Conservation (phyloP, 2,797 vertebrate species). For the Luscinia luscinia region DNA sequence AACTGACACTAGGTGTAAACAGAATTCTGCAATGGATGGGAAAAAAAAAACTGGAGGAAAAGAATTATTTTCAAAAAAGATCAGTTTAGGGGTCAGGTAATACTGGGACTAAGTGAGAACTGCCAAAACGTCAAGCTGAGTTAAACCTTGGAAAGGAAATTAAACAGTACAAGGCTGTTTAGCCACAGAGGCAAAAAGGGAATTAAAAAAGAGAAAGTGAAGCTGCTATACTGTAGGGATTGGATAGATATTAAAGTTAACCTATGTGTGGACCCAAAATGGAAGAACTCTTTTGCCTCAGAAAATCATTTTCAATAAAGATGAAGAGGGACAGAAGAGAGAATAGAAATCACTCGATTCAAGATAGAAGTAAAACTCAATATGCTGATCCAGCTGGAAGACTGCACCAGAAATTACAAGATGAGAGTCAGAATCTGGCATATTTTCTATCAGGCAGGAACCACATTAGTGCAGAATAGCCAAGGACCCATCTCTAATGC, state of each 20-base stretch:
- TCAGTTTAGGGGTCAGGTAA: slow-evolving; percentile 7
- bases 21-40: not conserved
- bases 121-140: slow-evolving; percentile 49
- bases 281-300: not conserved
- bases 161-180: slow-evolving; percentile 44
- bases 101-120: slow-evolving; percentile 19
- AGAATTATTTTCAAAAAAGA: not conserved
- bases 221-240: not conserved
- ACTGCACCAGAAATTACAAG: not conserved
- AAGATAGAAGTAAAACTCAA: not conserved
- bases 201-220: slow-evolving; percentile 8
- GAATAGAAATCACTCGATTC: not conserved
- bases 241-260: slow-evolving; percentile 20
- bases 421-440: not conserved
- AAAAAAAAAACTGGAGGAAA: not conserved
- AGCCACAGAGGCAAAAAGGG: slow-evolving; percentile 26
- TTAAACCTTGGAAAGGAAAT: slow-evolving; percentile 51
- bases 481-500: not conserved
- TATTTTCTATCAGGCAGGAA: not conserved
- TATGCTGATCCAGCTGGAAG: not conserved
- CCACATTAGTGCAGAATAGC: not conserved
- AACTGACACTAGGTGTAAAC: not conserved
- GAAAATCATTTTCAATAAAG: not conserved
- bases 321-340: not conserved
- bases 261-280: not conserved